phyloP scores from a whole-genome alignment of 2,888 invertebrate species.

The Biston betularia region DNA sequence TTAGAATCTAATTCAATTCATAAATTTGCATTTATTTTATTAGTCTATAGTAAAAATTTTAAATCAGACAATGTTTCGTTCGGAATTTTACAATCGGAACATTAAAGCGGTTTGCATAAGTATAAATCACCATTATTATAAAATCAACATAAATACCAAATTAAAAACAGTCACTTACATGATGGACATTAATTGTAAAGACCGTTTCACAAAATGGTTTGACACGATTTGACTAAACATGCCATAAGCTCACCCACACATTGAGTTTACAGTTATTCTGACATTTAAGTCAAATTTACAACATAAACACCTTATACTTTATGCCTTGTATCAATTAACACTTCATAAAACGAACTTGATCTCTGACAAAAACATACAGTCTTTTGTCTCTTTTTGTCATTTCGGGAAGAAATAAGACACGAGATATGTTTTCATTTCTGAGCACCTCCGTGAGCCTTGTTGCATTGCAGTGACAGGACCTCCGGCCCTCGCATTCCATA shows the following conservation, averaged over 20 bases:
- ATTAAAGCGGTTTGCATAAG: too few species aligned
- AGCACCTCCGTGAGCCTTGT: slow-evolving; percentile 2
- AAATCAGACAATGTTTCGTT: too few species aligned
- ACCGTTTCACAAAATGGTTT: neutral
- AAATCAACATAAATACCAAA: too few species aligned
- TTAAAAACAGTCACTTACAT: too few species aligned
- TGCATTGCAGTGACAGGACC: slow-evolving; percentile 55
- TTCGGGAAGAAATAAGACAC: slow-evolving; percentile 28
- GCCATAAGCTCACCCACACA: slow-evolving; percentile 12
- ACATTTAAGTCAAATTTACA: slow-evolving; percentile 37
- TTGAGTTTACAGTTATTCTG: slow-evolving; percentile 13
- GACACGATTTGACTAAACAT: slow-evolving; percentile 3
- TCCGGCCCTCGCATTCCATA: slow-evolving; percentile 54
- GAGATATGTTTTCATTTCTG: slow-evolving; percentile 18
- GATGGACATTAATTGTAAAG: neutral
- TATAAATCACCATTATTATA: too few species aligned
- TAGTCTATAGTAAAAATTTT: too few species aligned
- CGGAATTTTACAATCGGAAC: too few species aligned
- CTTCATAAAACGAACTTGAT: slow-evolving; percentile 50
- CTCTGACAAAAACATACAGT: slow-evolving; percentile 51
- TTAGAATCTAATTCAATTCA: too few species aligned
- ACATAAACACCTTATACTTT: slow-evolving; percentile 41
- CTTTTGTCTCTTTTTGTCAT: slow-evolving; percentile 12
- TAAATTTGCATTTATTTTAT: too few species aligned
- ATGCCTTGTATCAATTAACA: slow-evolving; percentile 56